A percentile compares a stretch with the other conserved stretches of the same genome.
These are phyloP conservation scores for Glaucomys volans DNA, from an alignment of 2,113 vertebrate species.

Conservation along the genomic window DNA sequence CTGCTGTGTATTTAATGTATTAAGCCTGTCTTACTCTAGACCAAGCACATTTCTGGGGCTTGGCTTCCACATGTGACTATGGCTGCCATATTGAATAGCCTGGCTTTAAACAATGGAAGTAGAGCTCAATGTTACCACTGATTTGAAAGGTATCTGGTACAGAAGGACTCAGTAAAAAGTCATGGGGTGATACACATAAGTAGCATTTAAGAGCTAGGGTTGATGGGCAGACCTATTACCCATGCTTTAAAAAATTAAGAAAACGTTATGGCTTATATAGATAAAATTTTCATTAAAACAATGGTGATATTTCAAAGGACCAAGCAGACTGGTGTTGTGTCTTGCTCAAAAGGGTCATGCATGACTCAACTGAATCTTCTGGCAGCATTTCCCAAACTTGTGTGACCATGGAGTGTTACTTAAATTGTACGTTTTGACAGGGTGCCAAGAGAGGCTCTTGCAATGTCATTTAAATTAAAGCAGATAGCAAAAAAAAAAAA, in stretches of 20 bases:
- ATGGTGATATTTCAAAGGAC: rapidly evolving
- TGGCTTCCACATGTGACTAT: rapidly evolving
- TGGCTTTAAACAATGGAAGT: neutral
- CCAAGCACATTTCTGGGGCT: neutral
- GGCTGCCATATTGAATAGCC: neutral
- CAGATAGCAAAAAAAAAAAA: neutral
- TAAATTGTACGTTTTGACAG: neutral
- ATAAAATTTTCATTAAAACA: neutral
- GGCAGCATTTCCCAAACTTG: neutral
- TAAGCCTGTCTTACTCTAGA: neutral
- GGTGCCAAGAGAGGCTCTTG: neutral
- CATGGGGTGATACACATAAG: neutral
- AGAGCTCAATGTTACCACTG: neutral
- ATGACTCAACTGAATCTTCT: neutral
- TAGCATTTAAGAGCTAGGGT: neutral
- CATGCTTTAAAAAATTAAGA: neutral
- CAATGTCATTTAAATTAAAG: neutral
- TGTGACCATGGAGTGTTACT: neutral
- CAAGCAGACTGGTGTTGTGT: too few relatives aligned
- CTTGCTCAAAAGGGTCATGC: neutral
- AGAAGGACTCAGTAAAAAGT: neutral
- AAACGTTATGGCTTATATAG: rapidly evolving
- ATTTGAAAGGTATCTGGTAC: neutral
- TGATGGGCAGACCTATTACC: neutral
- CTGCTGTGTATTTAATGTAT: rapidly evolving